Base-by-base conservation (phyloP, 2,888 invertebrate genomes). In the Lymantria dispar region DNA sequence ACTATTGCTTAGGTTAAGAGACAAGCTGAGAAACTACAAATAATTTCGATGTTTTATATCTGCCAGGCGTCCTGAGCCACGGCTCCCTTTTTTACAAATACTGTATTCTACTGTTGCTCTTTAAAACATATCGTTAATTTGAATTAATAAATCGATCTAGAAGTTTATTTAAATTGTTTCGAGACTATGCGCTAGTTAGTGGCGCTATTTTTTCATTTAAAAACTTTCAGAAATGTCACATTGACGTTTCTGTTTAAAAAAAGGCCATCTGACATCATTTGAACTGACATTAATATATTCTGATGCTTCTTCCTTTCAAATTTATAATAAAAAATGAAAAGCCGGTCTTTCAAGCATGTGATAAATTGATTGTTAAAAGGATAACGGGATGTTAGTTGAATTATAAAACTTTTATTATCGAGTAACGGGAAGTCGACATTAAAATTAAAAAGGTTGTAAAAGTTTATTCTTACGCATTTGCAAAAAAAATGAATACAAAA, bases 391-490 rank as follows among this genome's bases (percentile, higher is more conserved):
- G 30, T 46, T 12, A 13, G 40, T 31, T 39, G 30, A 33, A 31
- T 37, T 45, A 36, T 38, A 14, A 45, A 46, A 39, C 8, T 40
- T 46, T 46, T 46, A 46, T 37, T 40, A 39, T 22, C 46, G 39
- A 13, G 12, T 46, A 46, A 46, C 46, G 46, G 46, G 3, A 40
- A 30, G 30, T 39, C 12, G 33, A 13, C 15, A 31, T 38, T 33
- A 33, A 46, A 43, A 38, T 38, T 38, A 38, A 38, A 33, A n/a
- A 33, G 12, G 38, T 38, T 33, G 11, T 38, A 38, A 38, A 33
- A 38, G 38, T 36, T 3, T 36, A 11, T 10, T 38, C 12, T 7
- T 38, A 38, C 5, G 2, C 1, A 7, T 38, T 38, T 38, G 2
- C 33, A 38, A 38, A 12, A 38, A 38, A 33, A 33, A 33, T 33